Evolutionary conservation across 2,888 invertebrate genomes (phyloP).

Genomic region (Xestia sexstrigata): DNA sequence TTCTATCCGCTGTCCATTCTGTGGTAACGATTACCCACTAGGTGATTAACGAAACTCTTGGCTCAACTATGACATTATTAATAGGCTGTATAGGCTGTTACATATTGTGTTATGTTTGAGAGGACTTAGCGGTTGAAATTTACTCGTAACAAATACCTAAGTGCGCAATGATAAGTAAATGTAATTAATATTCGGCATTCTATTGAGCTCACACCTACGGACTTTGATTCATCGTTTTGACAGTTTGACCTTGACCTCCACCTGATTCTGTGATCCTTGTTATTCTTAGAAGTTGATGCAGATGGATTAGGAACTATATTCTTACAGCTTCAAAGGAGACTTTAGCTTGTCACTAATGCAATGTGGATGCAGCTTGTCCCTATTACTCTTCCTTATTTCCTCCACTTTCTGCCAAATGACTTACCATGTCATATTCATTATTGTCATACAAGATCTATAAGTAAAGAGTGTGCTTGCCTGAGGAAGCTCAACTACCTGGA

Average conservation of each 20-base stretch:
- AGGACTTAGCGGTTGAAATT: slow-evolving; percentile 31
- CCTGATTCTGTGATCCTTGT: neutral
- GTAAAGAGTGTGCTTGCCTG: neutral
- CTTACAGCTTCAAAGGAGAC: accelerated
- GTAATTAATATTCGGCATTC: slow-evolving; percentile 47
- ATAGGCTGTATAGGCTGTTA: slow-evolving; percentile 46
- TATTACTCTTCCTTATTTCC: no score
- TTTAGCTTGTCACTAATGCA: neutral
- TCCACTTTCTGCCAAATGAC: neutral
- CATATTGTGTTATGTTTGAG: slow-evolving; percentile 53
- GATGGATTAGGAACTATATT: neutral
- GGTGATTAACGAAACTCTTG: slow-evolving; percentile 52
- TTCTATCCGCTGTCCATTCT: neutral
- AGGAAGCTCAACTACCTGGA: neutral
- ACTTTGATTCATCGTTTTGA: slow-evolving; percentile 16
- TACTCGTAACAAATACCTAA: slow-evolving; percentile 20
- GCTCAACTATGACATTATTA: slow-evolving; percentile 54
- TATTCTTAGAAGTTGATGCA: neutral
- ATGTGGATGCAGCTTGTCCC: neutral
- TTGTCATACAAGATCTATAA: neutral
- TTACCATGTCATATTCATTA: neutral
- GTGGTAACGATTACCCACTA: slow-evolving; percentile 29
- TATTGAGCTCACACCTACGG: slow-evolving; percentile 23
- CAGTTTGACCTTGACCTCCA: slow-evolving; percentile 26
- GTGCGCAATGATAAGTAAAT: slow-evolving; percentile 42